Conservation (phyloP, 1,140 invertebrate genomes). For the Eulimnadia texana region DNA sequence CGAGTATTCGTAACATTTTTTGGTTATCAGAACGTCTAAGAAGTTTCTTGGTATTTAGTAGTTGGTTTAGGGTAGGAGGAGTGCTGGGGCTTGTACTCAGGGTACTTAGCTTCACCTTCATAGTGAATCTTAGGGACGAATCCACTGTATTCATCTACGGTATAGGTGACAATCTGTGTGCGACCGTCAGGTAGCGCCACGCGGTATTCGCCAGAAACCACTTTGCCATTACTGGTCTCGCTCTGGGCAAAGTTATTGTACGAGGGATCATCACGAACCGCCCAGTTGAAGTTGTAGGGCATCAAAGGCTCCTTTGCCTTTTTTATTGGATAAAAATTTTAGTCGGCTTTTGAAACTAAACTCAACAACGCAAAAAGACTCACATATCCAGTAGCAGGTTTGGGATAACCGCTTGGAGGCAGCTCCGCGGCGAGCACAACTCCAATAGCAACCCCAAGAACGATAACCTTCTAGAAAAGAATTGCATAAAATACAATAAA, state of each 20-base stretch:
- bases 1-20: too few relatives aligned
- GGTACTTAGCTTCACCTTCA: constrained; percentile 8
- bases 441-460: too few relatives aligned
- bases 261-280: constrained; percentile 3
- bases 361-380: not conserved
- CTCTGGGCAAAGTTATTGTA: constrained; percentile 14
- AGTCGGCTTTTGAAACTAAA: not conserved
- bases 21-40: too few relatives aligned
- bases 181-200: not conserved
- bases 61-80: not conserved
- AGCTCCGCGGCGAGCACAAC: too few relatives aligned
- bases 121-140: not conserved
- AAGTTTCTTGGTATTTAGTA: not conserved
- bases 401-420: too few relatives aligned
- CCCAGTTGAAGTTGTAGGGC: constrained; percentile 15
- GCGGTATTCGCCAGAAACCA: not conserved
- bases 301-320: not conserved
- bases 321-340: not conserved
- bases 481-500: too few relatives aligned
- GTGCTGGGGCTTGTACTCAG: not conserved
- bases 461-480: too few relatives aligned
- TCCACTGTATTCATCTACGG: not conserved
- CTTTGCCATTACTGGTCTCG: constrained; percentile 12
- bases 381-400: not conserved
- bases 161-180: not conserved